phyloP scores from a whole-genome alignment of 2,888 invertebrate species.

The Mechanitis mazaeus region DNA sequence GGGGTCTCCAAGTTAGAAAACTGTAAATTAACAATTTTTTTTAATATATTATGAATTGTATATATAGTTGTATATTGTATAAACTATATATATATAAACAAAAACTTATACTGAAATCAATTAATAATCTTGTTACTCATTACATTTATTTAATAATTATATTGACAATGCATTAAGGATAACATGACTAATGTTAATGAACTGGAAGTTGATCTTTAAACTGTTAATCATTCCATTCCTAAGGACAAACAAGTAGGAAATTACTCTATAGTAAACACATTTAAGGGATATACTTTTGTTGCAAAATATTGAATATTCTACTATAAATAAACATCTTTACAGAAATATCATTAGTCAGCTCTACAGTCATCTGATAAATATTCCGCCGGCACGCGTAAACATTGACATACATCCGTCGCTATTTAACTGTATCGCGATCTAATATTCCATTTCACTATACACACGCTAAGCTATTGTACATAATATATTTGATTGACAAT shows the following conservation, averaged over 20 bases:
- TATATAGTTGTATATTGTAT: neutral
- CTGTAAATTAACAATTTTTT: slow-evolving; percentile 55
- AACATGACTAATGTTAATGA: slow-evolving; percentile 2
- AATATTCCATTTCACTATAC: slow-evolving; percentile 38
- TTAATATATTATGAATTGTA: slow-evolving; percentile 12
- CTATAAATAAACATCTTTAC: slow-evolving; percentile 1
- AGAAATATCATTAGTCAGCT: slow-evolving; percentile 8
- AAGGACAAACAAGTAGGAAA: neutral
- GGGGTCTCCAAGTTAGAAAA: slow-evolving; percentile 90
- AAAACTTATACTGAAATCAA: neutral
- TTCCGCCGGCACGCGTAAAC: slow-evolving; percentile 47
- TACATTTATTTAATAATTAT: neutral
- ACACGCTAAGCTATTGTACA: slow-evolving; percentile 33
- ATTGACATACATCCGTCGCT: slow-evolving; percentile 55
- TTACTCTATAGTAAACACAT: neutral
- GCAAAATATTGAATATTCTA: neutral
- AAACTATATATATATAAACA: neutral
- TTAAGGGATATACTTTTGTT: neutral
- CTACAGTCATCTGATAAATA: slow-evolving; percentile 42
- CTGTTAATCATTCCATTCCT: slow-evolving; percentile 1
- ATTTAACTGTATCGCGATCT: slow-evolving; percentile 41
- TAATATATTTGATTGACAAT: slow-evolving; percentile 12
- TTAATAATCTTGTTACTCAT: neutral
- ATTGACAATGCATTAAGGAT: neutral
- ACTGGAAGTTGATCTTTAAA: neutral